Evolutionary conservation across 2,113 vertebrate genomes (phyloP).

Genomic region (Crotalus viridis): DNA sequence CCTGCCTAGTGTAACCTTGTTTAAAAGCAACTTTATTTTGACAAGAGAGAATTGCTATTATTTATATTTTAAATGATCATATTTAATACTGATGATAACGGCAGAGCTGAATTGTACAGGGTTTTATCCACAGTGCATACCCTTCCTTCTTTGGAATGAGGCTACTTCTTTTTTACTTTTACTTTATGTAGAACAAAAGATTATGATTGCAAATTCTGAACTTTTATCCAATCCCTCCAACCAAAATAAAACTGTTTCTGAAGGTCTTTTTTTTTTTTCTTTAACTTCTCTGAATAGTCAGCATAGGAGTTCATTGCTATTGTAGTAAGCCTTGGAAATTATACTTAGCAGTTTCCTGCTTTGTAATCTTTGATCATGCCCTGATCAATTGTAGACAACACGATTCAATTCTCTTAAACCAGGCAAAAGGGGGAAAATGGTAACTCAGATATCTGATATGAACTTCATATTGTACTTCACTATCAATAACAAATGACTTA

Average conservation of each 20-base stretch:
- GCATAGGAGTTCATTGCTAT: neutral
- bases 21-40: neutral
- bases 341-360: constrained; percentile 7
- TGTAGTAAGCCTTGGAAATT: neutral
- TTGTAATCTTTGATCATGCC: neutral
- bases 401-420: constrained; percentile 5
- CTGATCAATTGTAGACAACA: neutral
- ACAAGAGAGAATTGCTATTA: neutral
- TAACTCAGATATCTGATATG: neutral
- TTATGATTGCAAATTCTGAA: neutral
- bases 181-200: neutral
- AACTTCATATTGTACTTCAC: neutral
- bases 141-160: neutral
- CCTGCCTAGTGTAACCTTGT: no score
- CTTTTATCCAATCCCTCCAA: neutral
- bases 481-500: neutral
- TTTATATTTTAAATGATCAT: neutral
- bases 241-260: neutral
- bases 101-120: neutral
- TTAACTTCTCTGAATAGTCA: neutral
- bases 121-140: neutral
- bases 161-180: neutral
- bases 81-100: neutral
- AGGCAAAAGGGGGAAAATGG: neutral
- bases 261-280: neutral